Conservation (phyloP, 2,797 vertebrate genomes). For the Helarctos malayanus region DNA sequence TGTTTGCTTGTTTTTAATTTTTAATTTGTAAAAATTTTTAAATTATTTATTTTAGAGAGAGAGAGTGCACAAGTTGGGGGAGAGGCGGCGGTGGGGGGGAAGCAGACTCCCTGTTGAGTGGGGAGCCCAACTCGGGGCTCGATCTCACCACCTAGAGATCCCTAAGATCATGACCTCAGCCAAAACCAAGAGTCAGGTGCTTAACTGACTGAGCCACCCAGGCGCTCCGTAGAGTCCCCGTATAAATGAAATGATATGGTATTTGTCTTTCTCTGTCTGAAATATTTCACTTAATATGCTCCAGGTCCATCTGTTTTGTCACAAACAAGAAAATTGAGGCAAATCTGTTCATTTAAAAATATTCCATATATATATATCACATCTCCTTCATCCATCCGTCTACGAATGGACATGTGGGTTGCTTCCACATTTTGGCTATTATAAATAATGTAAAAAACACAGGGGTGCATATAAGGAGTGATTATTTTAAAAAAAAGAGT, state of each 20-base stretch:
- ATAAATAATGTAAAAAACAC: neutral
- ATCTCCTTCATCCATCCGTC: neutral
- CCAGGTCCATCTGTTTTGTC: neutral
- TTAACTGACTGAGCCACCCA: too few species aligned
- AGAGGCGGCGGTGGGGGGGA: neutral
- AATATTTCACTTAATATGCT: neutral
- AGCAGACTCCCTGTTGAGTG: neutral
- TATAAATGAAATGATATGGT: neutral
- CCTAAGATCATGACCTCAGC: too few species aligned
- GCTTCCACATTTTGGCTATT: neutral
- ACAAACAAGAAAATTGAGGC: too few species aligned
- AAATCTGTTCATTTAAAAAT: too few species aligned
- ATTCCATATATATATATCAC: neutral
- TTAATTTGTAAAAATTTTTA: neutral
- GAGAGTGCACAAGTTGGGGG: neutral
- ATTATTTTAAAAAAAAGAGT: neutral
- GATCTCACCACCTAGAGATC: neutral
- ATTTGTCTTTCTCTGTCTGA: neutral
- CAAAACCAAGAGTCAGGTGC: too few species aligned
- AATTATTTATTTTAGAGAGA: neutral
- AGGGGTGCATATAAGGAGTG: neutral
- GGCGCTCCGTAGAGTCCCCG: neutral
- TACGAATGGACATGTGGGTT: neutral
- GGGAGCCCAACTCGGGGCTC: neutral
- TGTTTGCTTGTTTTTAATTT: neutral